Conservation (phyloP, 2,113 vertebrate genomes). For the Hirundichthys speculiger region DNA sequence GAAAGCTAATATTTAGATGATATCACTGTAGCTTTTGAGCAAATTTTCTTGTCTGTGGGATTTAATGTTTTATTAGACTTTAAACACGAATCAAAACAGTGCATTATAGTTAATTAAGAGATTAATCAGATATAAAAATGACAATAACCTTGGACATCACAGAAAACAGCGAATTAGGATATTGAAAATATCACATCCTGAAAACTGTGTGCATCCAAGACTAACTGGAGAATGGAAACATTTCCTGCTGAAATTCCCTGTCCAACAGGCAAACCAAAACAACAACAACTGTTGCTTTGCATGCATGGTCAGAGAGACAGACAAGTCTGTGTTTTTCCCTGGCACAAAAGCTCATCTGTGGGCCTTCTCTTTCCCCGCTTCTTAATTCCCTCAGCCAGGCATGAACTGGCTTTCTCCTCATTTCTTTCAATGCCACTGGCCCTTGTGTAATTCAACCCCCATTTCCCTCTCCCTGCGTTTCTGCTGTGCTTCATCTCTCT, state of each 20-base stretch:
- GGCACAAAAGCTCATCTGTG: conserved; percentile 56
- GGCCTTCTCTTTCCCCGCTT: conserved; percentile 32
- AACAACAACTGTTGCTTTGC: conserved; percentile 54
- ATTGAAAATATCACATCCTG: too few species aligned
- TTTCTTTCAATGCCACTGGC: conserved; percentile 30
- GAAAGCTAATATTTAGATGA: too few species aligned
- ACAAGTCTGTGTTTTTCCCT: conserved; percentile 45
- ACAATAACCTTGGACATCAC: too few species aligned
- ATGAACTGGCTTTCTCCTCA: conserved; percentile 48
- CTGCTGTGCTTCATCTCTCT: conserved; percentile 1
- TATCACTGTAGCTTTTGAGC: too few species aligned
- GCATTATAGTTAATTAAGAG: too few species aligned
- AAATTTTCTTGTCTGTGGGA: too few species aligned
- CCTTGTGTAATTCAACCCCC: conserved; percentile 36
- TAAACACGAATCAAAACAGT: too few species aligned
- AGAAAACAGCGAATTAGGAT: too few species aligned
- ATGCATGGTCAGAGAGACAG: conserved; percentile 49
- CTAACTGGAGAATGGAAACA: conserved; percentile 7
- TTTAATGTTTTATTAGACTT: too few species aligned
- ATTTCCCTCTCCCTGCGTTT: conserved; percentile 13
- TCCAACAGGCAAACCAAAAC: conserved; percentile 37
- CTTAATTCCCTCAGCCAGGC: conserved; percentile 46
- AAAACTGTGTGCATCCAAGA: not conserved
- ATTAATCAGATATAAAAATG: too few species aligned
- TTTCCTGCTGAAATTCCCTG: conserved; percentile 18